Base-by-base conservation (phyloP, 2,888 invertebrate species). In the Fabriciana adippe region DNA sequence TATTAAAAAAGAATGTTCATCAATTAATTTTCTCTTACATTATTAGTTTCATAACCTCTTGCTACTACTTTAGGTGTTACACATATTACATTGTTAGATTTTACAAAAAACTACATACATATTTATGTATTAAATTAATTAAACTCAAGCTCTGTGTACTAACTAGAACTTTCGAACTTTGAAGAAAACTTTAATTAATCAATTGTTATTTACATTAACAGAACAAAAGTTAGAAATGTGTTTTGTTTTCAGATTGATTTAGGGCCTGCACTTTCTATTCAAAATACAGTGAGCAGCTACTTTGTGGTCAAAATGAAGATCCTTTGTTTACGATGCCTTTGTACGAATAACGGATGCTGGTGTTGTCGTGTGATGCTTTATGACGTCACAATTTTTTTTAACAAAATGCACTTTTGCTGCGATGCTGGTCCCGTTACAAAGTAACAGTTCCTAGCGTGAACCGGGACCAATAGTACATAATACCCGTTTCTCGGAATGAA, bases 401-500 rank as follows among this genome's bases (percentile, higher is more conserved):
- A 85, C 81, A 83, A 87, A 90, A 87, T 88, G 84, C 88, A 91
- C 87, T 90, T 90, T 90, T 90, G 85, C 88, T 82, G 81, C 85
- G 85, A 84, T 78, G 78, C 82, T 75, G 80, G 76, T 77, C 73
- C 85, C 86, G 86, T 83, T 87, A 85, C 78, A 76, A 79, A 79
- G 76, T 91, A 92, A 92, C 92, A 88, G 92, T 89, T 85, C 81
- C 84, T 85, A 80, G 88, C 82, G 92, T 92, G 87, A 90, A 90
- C 86, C 89, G 88, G 89, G 87, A 89, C 78, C 85, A 79, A 81
- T 85, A 86, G 86, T 87, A 71, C 67, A 64, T 71, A 82, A 81
- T 80, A 76, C 75, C 74, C 77, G 78, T 77, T 91, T 90, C 89
- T 84, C 62, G 79, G 90, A 90, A 91, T 76, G 73, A 86, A 85